These are phyloP conservation scores for Nipponacmea schrenckii DNA, from an alignment of 2,888 invertebrate genomes.

Conservation along the genomic window DNA sequence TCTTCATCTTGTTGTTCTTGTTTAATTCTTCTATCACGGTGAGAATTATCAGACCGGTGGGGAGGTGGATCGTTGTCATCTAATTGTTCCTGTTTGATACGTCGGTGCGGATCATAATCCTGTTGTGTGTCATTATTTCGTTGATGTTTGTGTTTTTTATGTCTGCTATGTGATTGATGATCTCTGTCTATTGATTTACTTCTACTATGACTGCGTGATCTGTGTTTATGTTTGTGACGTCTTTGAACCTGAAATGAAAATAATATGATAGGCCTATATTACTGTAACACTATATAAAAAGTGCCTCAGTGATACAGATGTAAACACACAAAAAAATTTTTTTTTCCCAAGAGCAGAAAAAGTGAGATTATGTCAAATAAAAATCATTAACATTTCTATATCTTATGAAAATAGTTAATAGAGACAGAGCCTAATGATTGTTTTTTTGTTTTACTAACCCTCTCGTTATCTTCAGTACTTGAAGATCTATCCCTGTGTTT, in stretches of 20 bases:
- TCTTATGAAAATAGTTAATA: too few relatives aligned
- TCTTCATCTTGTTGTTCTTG: conserved; percentile 38
- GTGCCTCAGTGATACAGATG: too few relatives aligned
- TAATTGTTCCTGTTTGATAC: conserved; percentile 32
- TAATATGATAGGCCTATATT: too few relatives aligned
- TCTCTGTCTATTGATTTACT: background rate
- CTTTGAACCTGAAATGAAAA: background rate
- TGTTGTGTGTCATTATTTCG: conserved; percentile 11
- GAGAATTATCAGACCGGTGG: background rate
- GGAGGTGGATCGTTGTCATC: background rate
- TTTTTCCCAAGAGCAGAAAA: too few relatives aligned
- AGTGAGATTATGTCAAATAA: too few relatives aligned
- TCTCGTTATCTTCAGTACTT: conserved; percentile 20
- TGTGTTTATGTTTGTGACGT: conserved; percentile 9
- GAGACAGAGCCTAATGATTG: too few relatives aligned
- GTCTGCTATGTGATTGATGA: conserved; percentile 19
- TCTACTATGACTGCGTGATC: background rate
- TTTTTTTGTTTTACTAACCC: background rate
- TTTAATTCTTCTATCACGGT: conserved; percentile 9
- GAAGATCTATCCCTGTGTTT: conserved; percentile 15
- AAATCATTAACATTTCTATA: too few relatives aligned
- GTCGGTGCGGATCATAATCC: conserved; percentile 26
- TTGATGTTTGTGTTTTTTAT: conserved; percentile 17
- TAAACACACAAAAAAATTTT: too few relatives aligned
- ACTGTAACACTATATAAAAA: too few relatives aligned